Evolutionary conservation across 2,113 vertebrate species (phyloP), one percentile per base, ranked within the genome.

Genomic region (Oreamnos americanus): DNA sequence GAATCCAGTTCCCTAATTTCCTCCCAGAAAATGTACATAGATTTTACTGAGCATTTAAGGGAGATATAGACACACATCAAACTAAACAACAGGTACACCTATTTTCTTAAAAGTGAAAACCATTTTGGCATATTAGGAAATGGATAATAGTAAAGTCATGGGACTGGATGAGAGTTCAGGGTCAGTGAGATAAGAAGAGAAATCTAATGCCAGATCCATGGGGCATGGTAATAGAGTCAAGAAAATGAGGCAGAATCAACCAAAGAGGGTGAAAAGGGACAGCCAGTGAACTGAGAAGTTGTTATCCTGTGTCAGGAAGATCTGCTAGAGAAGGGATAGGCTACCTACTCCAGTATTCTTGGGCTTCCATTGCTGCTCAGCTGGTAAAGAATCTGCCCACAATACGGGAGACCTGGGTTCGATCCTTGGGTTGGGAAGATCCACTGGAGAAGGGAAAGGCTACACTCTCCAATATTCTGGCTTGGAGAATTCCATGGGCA

Each of bases 341-440:
- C n/a, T 71, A 21, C 64, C 64, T n/a, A 11, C 64, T 21, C 64
- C n/a, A 36, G 17, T 36, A 21, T 67, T 67, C n/a, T 36, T 67
- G 17, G 17, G n/a, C n/a, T 67, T 67, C 33, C 8, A 11, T 36
- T n/a, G 64, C 0, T 0, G 33, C 64, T 67, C 64, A 67, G 64
- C 64, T 36, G 64, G 33, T 67, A 21, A 36, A 67, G 33, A n/a
- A 67, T 67, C 64, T 67, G n/a, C 64, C n/a, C 0, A 0, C 17
- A 21, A 11, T 36, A 4, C 0, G 0, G 17, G n/a, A 67, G 64
- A 71, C n/a, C 64, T 71, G 64, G 64, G 64, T 71, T 36, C 0
- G 4, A 71, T 71, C 8, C 64, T 71, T 36, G 64, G 6, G 39
- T 78, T 28, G 25, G 64, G n/a, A 71, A 71, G 64, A 71, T 36